A percentile compares a stretch with the other conserved stretches of the same genome.
phyloP scores from a whole-genome alignment of 30 jellyfish, hydroid and myxozoan genomes.

The Pelagia noctiluca region DNA sequence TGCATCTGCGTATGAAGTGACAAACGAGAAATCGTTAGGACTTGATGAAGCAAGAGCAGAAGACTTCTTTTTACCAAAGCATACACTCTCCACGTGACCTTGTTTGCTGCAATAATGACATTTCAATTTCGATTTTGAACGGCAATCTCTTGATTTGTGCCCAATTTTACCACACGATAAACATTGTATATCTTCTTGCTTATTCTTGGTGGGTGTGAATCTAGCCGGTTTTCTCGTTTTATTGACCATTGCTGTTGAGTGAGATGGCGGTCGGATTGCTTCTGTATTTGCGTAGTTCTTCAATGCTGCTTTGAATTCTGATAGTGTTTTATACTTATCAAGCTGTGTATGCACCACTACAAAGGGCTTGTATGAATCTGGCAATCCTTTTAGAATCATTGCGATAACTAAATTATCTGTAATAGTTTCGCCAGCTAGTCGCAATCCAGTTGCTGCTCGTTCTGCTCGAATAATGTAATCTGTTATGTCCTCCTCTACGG shows the following conservation, averaged over 20 bases:
- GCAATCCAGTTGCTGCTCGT: conserved; percentile 38
- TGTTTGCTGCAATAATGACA: conserved; percentile 47
- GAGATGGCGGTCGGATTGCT: conserved; percentile 31
- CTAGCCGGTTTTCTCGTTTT: conserved; percentile 21
- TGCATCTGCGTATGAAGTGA: conserved; percentile 35
- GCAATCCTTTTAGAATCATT: conserved; percentile 33
- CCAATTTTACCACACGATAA: conserved; percentile 59
- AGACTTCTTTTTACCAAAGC: conserved; percentile 27
- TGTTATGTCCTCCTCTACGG: conserved; percentile 30
- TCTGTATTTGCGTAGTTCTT: conserved; percentile 55
- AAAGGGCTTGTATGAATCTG: conserved; percentile 65
- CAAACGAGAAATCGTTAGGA: conserved; percentile 10
- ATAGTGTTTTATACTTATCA: conserved; percentile 46
- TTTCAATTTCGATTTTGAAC: conserved; percentile 28
- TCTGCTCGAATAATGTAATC: conserved; percentile 40
- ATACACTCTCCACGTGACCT: conserved; percentile 55
- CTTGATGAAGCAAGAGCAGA: conserved; percentile 25
- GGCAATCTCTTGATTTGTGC: conserved; percentile 46
- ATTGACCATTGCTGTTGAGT: conserved; percentile 21
- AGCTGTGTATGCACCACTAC: conserved; percentile 67
- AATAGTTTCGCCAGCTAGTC: conserved; percentile 28
- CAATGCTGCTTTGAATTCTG: conserved; percentile 66
- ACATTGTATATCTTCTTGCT: conserved; percentile 51
- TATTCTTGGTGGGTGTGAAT: not conserved
- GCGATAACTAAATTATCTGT: conserved; percentile 30